A percentile compares a stretch with the other conserved stretches of the same genome.
Conservation (phyloP, 2,113 vertebrate species). For the Mustela lutreola region DNA sequence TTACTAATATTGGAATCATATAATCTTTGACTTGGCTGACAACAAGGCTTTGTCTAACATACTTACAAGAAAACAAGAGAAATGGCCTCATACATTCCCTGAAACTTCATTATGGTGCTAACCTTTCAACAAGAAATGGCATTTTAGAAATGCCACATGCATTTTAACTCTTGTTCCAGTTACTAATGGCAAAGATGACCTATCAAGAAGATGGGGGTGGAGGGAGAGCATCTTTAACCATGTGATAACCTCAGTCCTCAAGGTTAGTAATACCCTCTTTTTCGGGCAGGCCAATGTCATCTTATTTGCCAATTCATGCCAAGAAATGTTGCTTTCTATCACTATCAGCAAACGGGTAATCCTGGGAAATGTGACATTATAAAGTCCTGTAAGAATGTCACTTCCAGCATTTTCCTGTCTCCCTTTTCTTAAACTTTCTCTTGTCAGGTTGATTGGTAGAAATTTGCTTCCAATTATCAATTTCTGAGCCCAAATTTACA, state of each 20-base stretch:
- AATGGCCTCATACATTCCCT: background rate
- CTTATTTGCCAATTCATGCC: constrained; percentile 34
- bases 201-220: background rate
- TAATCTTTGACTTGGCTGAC: background rate
- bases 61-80: constrained; percentile 41
- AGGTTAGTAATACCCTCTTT: constrained; percentile 34
- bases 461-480: background rate
- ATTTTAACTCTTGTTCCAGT: constrained; percentile 68
- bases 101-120: constrained; percentile 60
- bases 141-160: constrained; percentile 77
- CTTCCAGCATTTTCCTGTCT: background rate
- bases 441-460: background rate
- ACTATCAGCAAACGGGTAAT: background rate
- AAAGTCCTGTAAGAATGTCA: background rate
- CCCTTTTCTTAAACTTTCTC: constrained; percentile 17
- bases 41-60: background rate
- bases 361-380: background rate
- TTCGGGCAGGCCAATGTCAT: background rate
- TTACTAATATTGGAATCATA: background rate
- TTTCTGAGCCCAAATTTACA: constrained; percentile 4
- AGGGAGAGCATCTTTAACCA: constrained; percentile 2
- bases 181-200: constrained; percentile 63
- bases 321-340: constrained; percentile 25
- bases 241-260: constrained; percentile 24
- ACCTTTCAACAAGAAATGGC: constrained; percentile 70